phyloP scores from a whole-genome alignment of 2,113 vertebrate species.

The Mionectes macconnelli region DNA sequence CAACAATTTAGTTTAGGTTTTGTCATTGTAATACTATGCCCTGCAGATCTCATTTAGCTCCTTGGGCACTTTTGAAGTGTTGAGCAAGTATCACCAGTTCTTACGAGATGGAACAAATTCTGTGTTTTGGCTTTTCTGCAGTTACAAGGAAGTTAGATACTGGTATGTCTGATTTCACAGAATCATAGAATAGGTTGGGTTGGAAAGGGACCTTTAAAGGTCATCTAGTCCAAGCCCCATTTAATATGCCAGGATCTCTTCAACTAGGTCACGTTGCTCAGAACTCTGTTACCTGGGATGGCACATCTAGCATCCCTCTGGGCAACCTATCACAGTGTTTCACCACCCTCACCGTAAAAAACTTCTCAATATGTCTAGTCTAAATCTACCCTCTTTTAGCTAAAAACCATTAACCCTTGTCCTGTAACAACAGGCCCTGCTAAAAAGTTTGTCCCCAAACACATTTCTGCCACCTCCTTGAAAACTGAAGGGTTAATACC shows the following conservation, averaged over 20 bases:
- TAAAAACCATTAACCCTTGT: neutral
- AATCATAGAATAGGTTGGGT: neutral
- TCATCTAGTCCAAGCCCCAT: neutral
- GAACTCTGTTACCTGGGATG: neutral
- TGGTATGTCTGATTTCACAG: neutral
- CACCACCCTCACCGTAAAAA: neutral
- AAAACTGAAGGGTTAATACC: neutral
- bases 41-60: neutral
- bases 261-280: neutral
- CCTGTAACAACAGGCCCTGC: neutral
- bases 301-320: neutral
- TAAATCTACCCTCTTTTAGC: neutral
- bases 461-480: neutral
- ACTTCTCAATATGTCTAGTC: neutral
- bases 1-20: neutral
- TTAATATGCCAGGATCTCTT: neutral
- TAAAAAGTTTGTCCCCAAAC: neutral
- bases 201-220: neutral
- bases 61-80: neutral
- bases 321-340: neutral
- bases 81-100: neutral
- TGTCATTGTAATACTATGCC: neutral
- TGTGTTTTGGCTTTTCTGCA: neutral
- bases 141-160: neutral
- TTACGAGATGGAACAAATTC: neutral